Evolutionary conservation across 2,888 invertebrate species (phyloP).

Genomic region (Sphecodes monilicornis): DNA sequence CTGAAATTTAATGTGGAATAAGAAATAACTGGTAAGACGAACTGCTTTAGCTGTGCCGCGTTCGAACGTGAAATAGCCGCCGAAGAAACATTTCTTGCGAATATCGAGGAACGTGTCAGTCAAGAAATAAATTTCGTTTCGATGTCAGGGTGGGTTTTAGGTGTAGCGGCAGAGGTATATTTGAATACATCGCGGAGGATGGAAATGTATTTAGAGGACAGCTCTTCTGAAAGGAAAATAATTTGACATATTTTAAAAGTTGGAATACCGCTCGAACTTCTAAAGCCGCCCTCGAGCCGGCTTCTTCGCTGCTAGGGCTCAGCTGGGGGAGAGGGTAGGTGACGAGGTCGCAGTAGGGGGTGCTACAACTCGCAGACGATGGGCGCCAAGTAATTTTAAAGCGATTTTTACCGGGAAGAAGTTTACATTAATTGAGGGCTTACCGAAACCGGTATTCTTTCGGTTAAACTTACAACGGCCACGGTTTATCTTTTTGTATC

Average conservation of each 20-base stretch:
- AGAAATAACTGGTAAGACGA: background rate
- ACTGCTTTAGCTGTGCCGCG: background rate
- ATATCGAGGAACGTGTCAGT: slow-evolving; percentile 20
- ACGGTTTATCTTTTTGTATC: background rate
- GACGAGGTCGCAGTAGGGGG: slow-evolving; percentile 50
- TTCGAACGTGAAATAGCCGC: slow-evolving; percentile 16
- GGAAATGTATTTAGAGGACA: slow-evolving; percentile 77
- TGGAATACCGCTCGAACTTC: slow-evolving; percentile 80
- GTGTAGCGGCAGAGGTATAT: slow-evolving; percentile 61
- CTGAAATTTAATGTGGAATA: too few relatives aligned
- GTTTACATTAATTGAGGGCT: slow-evolving; percentile 80
- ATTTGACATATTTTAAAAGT: slow-evolving; percentile 84
- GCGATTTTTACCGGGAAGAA: slow-evolving; percentile 77
- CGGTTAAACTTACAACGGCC: background rate
- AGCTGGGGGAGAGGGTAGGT: slow-evolving; percentile 61
- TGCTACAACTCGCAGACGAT: slow-evolving; percentile 50
- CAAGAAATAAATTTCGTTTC: slow-evolving; percentile 51
- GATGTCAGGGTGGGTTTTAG: slow-evolving; percentile 24
- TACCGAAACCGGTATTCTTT: slow-evolving; percentile 59
- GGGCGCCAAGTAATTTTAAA: slow-evolving; percentile 78
- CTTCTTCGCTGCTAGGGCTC: slow-evolving; percentile 67
- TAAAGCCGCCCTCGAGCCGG: slow-evolving; percentile 69
- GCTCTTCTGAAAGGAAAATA: slow-evolving; percentile 80
- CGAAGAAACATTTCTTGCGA: slow-evolving; percentile 19
- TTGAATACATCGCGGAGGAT: slow-evolving; percentile 77